Percentiles rank a stretch among this genome's conserved stretches.
These are phyloP conservation scores for Epinephelus fuscoguttatus DNA, from an alignment of 2,113 vertebrate species.

Conservation along the genomic window DNA sequence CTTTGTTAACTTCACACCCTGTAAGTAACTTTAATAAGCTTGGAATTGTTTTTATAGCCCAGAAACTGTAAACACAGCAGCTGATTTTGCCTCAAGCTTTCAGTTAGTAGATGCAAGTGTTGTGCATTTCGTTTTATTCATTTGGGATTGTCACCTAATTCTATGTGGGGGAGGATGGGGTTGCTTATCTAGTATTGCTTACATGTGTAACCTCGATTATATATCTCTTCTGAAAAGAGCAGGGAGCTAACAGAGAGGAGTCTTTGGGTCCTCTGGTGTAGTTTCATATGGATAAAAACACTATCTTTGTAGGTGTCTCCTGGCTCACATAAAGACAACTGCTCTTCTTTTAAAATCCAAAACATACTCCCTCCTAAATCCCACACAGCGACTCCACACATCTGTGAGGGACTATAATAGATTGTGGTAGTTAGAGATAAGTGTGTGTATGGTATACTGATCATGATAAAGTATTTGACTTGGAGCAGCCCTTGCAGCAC, in stretches of 20 bases:
- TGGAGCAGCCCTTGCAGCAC: neutral
- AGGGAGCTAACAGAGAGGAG: neutral
- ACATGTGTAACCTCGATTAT: slow-evolving; percentile 49
- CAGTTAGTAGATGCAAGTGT: neutral
- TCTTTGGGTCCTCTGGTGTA: neutral
- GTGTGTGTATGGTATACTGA: slow-evolving; percentile 8
- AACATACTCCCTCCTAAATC: neutral
- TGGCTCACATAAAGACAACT: slow-evolving; percentile 22
- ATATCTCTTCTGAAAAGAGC: slow-evolving; percentile 31
- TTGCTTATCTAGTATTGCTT: slow-evolving; percentile 44
- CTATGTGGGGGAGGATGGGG: neutral
- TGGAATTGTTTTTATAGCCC: neutral
- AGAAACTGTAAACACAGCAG: slow-evolving; percentile 5
- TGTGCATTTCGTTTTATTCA: neutral
- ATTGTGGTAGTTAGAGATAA: slow-evolving; percentile 12
- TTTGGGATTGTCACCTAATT: slow-evolving; percentile 24
- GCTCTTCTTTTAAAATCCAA: neutral
- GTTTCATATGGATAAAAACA: slow-evolving; percentile 15
- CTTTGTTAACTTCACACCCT: neutral
- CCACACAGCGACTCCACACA: slow-evolving; percentile 33
- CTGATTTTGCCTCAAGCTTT: slow-evolving; percentile 1
- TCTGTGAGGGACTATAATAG: slow-evolving; percentile 10
- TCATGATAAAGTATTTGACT: slow-evolving; percentile 9
- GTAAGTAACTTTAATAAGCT: slow-evolving; percentile 3
- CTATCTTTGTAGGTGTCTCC: slow-evolving; percentile 19